phyloP scores from a whole-genome alignment of 92 coral and sea anemone species.

The Pocillopora grandis region DNA sequence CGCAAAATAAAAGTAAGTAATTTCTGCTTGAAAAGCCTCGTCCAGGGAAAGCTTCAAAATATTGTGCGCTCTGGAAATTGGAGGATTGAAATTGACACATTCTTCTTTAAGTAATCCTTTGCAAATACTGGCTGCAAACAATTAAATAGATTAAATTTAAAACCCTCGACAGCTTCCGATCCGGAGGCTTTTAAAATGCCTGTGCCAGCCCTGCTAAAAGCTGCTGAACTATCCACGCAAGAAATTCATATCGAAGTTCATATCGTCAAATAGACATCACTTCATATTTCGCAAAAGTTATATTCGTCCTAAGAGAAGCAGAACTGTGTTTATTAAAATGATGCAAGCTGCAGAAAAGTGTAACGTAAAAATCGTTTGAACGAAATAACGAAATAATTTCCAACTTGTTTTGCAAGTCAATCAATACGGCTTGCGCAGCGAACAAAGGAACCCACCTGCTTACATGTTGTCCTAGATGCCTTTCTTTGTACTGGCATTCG shows the following conservation, averaged over 20 bases:
- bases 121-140: background rate
- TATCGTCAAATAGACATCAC: background rate
- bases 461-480: background rate
- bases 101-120: background rate
- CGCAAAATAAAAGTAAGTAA: background rate
- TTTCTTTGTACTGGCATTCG: background rate
- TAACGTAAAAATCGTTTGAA: background rate
- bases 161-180: background rate
- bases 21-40: background rate
- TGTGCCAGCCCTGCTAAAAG: background rate
- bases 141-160: background rate
- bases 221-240: background rate
- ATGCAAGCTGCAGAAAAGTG: conserved; percentile 3
- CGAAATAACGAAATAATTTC: background rate
- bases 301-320: background rate
- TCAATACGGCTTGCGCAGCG: background rate
- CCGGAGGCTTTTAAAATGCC: background rate
- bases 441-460: conserved; percentile 31
- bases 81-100: background rate
- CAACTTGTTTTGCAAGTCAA: background rate
- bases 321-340: background rate
- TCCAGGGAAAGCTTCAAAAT: background rate
- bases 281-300: background rate
- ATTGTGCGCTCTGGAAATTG: background rate
- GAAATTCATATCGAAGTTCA: background rate